Conservation (phyloP, 2,888 invertebrate genomes). For the Saturnia pavonia region DNA sequence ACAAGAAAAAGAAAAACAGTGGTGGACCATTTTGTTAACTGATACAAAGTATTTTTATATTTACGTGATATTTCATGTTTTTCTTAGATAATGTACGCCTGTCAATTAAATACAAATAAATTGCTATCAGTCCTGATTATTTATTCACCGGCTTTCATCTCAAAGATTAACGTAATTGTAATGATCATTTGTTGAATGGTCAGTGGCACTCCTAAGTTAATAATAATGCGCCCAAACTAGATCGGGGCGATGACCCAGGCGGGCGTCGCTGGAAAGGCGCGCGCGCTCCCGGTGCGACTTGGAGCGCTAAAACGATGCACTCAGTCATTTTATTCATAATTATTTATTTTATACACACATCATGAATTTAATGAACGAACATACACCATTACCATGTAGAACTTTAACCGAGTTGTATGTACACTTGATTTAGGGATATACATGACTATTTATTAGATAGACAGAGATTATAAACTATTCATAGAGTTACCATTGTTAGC, state of each 20-base stretch:
- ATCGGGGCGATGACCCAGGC: conserved; percentile 76
- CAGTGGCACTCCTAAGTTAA: conserved; percentile 69
- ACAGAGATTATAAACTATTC: neutral
- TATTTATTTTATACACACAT: neutral
- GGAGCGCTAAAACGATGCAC: conserved; percentile 67
- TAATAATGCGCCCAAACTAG: conserved; percentile 81
- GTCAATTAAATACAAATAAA: neutral
- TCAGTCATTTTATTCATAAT: conserved; percentile 2
- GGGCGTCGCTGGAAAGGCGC: conserved; percentile 61
- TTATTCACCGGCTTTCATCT: conserved; percentile 36
- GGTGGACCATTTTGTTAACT: neutral
- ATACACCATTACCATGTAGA: neutral
- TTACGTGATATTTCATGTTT: neutral
- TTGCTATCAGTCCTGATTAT: conserved; percentile 28
- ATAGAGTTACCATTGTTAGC: too few species aligned
- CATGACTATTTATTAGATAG: neutral
- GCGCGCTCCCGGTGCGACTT: conserved; percentile 54
- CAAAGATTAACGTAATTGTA: conserved; percentile 39
- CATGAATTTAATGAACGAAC: neutral
- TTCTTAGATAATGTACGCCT: neutral
- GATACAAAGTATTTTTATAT: neutral
- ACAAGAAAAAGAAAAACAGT: neutral
- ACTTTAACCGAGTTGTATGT: neutral
- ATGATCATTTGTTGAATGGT: conserved; percentile 56
- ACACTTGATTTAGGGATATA: neutral